Evolutionary conservation across 1,140 invertebrate species (phyloP).

Genomic region (Stegodyphus dumicola): DNA sequence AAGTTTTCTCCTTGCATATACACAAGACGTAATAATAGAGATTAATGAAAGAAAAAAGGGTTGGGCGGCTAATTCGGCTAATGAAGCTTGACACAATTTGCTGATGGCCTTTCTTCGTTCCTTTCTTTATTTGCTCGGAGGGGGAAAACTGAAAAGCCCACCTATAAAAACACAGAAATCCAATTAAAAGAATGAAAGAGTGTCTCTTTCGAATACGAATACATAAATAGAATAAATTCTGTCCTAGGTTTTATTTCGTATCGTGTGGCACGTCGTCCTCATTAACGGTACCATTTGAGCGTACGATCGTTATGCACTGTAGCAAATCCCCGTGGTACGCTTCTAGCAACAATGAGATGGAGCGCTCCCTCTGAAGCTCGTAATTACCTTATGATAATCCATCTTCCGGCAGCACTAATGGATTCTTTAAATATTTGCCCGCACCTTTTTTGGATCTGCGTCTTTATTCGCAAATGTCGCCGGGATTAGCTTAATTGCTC

Average conservation of each 20-base stretch:
- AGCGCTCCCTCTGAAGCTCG: conserved; percentile 6
- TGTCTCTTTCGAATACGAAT: conserved; percentile 38
- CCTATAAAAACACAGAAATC: conserved; percentile 52
- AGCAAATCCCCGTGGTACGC: conserved; percentile 11
- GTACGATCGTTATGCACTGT: conserved; percentile 22
- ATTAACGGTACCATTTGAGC: conserved; percentile 39
- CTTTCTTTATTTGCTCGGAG: conserved; percentile 14
- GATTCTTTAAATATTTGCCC: conserved; percentile 59
- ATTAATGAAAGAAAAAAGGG: conserved; percentile 50
- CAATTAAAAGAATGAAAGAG: conserved; percentile 55
- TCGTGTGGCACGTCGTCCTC: conserved; percentile 3
- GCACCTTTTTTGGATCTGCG: conserved; percentile 22
- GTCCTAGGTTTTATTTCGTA: conserved; percentile 28
- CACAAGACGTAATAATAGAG: conserved; percentile 17
- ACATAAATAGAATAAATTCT: conserved; percentile 42
- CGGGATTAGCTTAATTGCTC: conserved; percentile 49
- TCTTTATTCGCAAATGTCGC: conserved; percentile 43
- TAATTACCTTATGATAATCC: conserved; percentile 53
- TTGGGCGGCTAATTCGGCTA: conserved; percentile 44
- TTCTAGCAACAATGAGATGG: conserved; percentile 10
- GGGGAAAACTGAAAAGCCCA: neutral
- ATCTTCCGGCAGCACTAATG: conserved; percentile 43
- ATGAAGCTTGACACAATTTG: conserved; percentile 35
- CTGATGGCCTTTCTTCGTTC: conserved; percentile 16
- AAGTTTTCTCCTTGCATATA: neutral